Evolutionary conservation across 2,888 invertebrate genomes (phyloP).

Genomic region (Leptinotarsa peninsularis): DNA sequence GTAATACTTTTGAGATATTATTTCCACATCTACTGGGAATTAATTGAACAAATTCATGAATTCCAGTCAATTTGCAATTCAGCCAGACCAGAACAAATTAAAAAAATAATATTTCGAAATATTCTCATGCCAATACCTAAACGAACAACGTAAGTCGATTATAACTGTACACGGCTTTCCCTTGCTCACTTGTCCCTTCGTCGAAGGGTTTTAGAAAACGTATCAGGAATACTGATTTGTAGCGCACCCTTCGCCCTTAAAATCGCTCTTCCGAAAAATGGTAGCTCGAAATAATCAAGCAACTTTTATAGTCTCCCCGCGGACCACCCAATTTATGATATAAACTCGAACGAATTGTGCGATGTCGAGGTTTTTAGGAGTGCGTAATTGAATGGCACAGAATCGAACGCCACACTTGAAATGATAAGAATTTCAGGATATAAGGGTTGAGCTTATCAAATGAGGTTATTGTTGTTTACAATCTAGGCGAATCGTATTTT

Average conservation of each 20-base stretch:
- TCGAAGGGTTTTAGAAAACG: neutral
- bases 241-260: neutral
- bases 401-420: neutral
- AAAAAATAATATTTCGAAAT: neutral
- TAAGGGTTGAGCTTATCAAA: neutral
- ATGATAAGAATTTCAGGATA: neutral
- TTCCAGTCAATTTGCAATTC: no score
- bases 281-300: conserved; percentile 7
- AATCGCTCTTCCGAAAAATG: conserved; percentile 7
- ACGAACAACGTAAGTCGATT: neutral
- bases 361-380: conserved; percentile 1
- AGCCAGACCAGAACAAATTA: no score
- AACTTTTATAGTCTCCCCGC: conserved; percentile 8
- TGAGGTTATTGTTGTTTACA: no score
- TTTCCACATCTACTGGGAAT: no score
- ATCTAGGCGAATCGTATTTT: no score
- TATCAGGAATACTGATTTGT: conserved; percentile 5
- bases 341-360: conserved; percentile 14
- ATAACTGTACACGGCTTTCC: conserved; percentile 1
- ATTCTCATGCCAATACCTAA: neutral
- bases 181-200: neutral
- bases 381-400: neutral
- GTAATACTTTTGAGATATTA: no score
- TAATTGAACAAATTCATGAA: no score
- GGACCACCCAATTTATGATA: conserved; percentile 14